Evolutionary conservation across 92 coral and sea anemone genomes (phyloP), one percentile per base, ranked within the genome.

Genomic region (Heliopora coerulea): DNA sequence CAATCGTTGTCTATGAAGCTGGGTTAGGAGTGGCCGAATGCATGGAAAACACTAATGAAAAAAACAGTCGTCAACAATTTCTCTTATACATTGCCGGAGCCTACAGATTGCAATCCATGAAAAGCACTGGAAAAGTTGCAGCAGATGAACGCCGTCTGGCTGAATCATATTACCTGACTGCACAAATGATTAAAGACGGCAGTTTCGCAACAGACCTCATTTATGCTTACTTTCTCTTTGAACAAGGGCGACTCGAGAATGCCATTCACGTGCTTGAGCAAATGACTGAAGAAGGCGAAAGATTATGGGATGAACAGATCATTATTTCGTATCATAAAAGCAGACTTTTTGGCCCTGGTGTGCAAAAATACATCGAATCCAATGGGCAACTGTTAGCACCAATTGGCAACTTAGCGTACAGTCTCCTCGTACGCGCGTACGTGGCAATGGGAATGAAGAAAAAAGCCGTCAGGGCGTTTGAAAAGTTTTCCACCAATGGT

Each of bases 391-490:
- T 66, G 33, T 11, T 25, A 6, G 18, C 58, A 44, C 27, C 39
- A 25, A 21, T 44, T 23, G 73, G 58, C 19, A 25, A 66, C 52
- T 19, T 44, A 23, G 28, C 48, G 58, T 66, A 66, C 57, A 24
- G 56, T 25, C 12, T 33, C 18, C n/a, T 44, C 23, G 73, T 66
- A 0, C 57, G 57, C 20, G 58, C 27, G 57, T 27, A 34, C 52
- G 73, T 66, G 9, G 58, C 24, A 48, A 42, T 66, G 56, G 73
- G 73, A 8, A 25, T 2, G 30, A 66, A 66, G 33, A 66, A 14
- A 46, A 57, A 66, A 66, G 73, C 73, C 12, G 58, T 66, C 25
- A 37, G 18, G 8, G 73, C 73, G 57, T 66, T 13, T 27, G 73
- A 66, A 1, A 66, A 44, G 10, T 57, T 66, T 37, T 34, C 73